Conservation (phyloP, 2,797 vertebrate genomes). For the Cephalopachus bancanus region DNA sequence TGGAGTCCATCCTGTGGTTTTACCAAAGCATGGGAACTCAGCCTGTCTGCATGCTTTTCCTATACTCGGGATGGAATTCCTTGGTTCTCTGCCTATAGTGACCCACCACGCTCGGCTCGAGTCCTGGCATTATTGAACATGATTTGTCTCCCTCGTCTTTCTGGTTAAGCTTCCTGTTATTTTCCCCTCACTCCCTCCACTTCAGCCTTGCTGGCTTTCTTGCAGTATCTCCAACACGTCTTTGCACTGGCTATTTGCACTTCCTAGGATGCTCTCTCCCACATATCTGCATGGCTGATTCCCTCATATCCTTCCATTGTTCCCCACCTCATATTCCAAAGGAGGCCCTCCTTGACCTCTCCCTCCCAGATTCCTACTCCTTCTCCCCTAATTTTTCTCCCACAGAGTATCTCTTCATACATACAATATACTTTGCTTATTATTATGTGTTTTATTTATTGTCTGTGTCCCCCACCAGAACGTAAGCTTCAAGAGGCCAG, state of each 20-base stretch:
- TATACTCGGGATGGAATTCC: not conserved
- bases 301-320: not conserved
- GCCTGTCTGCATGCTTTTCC: not conserved
- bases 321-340: not conserved
- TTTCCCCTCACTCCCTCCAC: not conserved
- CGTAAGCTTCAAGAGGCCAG: not conserved
- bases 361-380: not conserved
- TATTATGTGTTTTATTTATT: not conserved
- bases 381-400: not conserved
- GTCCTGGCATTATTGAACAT: not conserved
- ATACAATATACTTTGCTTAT: not conserved
- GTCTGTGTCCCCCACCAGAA: not conserved
- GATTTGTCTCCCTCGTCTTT: not conserved
- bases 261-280: not conserved
- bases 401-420: not conserved
- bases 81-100: not conserved
- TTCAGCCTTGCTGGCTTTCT: not conserved
- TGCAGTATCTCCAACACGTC: not conserved
- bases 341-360: not conserved
- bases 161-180: not conserved
- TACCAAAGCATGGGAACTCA: not conserved
- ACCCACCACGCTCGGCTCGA: not conserved
- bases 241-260: not conserved
- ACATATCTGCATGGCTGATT: not conserved
- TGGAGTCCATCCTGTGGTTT: not conserved